A percentile compares a stretch with the other conserved stretches of the same genome.
Conservation (phyloP, 2,888 invertebrate genomes). For the Boloria euphrosyne region DNA sequence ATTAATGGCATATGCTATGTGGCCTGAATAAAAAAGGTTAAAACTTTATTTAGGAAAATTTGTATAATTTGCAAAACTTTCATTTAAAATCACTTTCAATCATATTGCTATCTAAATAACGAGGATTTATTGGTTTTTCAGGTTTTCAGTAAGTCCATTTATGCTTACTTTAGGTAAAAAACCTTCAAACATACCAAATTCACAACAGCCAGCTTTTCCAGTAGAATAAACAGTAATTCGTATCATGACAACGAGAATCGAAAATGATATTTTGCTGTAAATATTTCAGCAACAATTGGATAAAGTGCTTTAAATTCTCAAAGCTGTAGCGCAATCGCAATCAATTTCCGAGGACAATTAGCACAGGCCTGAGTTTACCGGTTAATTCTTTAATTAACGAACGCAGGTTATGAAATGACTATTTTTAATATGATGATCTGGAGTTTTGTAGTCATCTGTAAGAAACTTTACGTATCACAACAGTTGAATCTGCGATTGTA, state of each 20-base stretch:
- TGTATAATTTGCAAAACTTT: no score
- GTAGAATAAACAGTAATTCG: conserved; percentile 19
- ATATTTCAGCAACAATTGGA: conserved; percentile 33
- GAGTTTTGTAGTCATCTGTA: not conserved
- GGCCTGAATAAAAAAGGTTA: no score
- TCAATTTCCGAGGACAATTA: conserved; percentile 36
- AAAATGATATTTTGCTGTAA: conserved; percentile 25
- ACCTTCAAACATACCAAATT: conserved; percentile 7
- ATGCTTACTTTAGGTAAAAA: conserved; percentile 12
- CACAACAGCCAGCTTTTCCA: conserved; percentile 1
- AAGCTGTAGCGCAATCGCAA: conserved; percentile 33
- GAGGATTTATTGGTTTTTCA: not conserved
- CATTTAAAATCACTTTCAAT: not conserved
- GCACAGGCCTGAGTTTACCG: conserved; percentile 28
- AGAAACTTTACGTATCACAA: no score
- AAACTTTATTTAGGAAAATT: no score
- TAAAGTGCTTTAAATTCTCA: conserved; percentile 37
- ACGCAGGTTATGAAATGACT: conserved; percentile 19
- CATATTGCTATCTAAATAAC: not conserved
- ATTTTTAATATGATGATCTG: conserved; percentile 19
- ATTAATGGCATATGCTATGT: no score
- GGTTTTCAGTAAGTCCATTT: not conserved
- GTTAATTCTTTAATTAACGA: conserved; percentile 37
- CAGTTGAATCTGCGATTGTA: no score
- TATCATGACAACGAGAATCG: conserved; percentile 20